Base-by-base conservation (phyloP, 1,140 invertebrate genomes). In the Aphelinus atriplicis region DNA sequence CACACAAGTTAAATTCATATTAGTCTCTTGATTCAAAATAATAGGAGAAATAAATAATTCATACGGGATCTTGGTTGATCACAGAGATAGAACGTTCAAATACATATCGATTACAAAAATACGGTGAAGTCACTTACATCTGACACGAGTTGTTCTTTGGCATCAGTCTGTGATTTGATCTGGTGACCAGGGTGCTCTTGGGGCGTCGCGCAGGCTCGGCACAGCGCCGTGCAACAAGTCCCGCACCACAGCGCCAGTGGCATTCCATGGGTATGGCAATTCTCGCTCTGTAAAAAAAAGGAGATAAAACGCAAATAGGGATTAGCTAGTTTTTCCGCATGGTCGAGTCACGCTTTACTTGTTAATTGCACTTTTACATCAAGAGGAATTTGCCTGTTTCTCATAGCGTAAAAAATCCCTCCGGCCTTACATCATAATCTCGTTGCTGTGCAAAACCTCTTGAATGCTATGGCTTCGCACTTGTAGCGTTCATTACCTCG, bases 241-340 rank as follows among this genome's bases (percentile, higher is more conserved):
- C 90, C 90, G 82, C 93, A 94, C 93, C 93, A 94, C 26, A 92
- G 85, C 48, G 92, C 90, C 73, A 91, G 84, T 43, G 93, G 93
- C 91, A 93, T 93, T 60, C 90, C 91, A 83, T 94, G 93, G 65
- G 91, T 90, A 80, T 91, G 90, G 83, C 93, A 94, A 81, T 92
- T 92, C 81, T 93, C 92, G 64, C 87, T 88, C 87, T 88, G 80
- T 45, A 83, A 84, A 76, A 51, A 80, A 60, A 77, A 67, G 26
- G 26, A 26, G 26, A 26, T 26, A 26, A 67, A 71, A 26, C n/a
- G 45, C 42, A 57, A 53, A 72, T 55, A 55, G 10, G 50, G 5
- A 72, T 7, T 4, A 58, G 56, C 51, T 43, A 58, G 48, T 5
- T 26, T 26, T 26, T 26, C 26, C 26, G 26, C 26, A 26, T 26